These are phyloP conservation scores for Apogon hyalosoma DNA, from an alignment of 2,797 vertebrate species.

Conservation along the genomic window DNA sequence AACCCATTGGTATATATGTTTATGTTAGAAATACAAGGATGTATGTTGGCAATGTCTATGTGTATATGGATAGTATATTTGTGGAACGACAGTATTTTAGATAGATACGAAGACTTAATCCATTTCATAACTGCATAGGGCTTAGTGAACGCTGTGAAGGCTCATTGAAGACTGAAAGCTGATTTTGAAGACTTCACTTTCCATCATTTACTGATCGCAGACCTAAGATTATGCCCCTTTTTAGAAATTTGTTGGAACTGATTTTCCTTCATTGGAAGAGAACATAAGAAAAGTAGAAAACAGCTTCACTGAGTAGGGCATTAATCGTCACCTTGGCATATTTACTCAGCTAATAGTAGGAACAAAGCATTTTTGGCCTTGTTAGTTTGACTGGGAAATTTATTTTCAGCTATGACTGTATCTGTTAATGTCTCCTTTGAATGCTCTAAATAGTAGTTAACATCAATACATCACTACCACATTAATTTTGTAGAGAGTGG, in stretches of 20 bases:
- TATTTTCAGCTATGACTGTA: constrained; percentile 3
- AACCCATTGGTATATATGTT: too few relatives aligned
- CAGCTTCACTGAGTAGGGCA: constrained; percentile 8
- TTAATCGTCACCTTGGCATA: constrained; percentile 29
- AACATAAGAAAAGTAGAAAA: constrained; percentile 16
- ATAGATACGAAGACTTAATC: constrained; percentile 49
- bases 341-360: constrained; percentile 11
- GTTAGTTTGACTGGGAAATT: background rate
- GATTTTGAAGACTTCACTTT: constrained; percentile 28
- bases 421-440: constrained; percentile 23
- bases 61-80: constrained; percentile 36
- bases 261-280: constrained; percentile 5
- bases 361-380: constrained; percentile 14
- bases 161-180: constrained; percentile 30
- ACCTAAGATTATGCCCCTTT: constrained; percentile 13
- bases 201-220: constrained; percentile 10
- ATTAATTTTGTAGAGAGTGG: constrained; percentile 7
- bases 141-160: constrained; percentile 37
- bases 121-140: constrained; percentile 48
- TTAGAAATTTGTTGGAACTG: constrained; percentile 4
- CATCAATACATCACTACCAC: constrained; percentile 19
- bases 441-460: background rate
- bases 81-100: constrained; percentile 31
- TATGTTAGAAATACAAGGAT: background rate
- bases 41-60: constrained; percentile 9